Base-by-base conservation (phyloP, 2,797 vertebrate species). In the Parauchenoglanis punctatus region DNA sequence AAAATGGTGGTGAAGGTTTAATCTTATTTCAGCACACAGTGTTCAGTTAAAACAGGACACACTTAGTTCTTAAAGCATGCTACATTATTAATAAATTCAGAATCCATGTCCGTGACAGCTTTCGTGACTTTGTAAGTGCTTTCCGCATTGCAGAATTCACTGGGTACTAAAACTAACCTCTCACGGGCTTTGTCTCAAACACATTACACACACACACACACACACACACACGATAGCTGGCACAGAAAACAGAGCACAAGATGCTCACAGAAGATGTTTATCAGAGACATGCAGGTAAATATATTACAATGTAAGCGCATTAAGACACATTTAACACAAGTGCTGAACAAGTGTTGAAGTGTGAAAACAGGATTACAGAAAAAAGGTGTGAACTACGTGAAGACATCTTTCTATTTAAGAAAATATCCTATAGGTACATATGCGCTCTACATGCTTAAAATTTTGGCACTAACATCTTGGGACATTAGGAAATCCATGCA, bases 41-140 rank as follows among this genome's bases (percentile, higher is more conserved):
- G 4, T 35, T 59, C 56, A 15, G 77, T 81, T 59, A 59, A 61
- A 61, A 56, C 56, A 59, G 31, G 77, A 44, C 10, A 81, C 10
- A 61, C 59, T 59, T 40, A 25, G 35, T 7, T 44, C 15, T 59
- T 80, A 59, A 80, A 59, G 56, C 56, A 18, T 59, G 31, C 5
- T 80, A 80, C 11, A 80, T 80, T 59, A 44, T 44, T 81, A 61
- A 81, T 61, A 61, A 8, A 81, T 59, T 59, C 31, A 40, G 56
- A 80, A 80, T 61, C 58, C 58, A 61, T 15, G 10, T 59, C 56
- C 59, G 54, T 35, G 77, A 81, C 77, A 25, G 56, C 18, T 61
- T 63, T 63, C 3, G 1, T n/a, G 20, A 81, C 59, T 58, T 15
- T 61, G 20, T 61, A 56, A 81, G 78, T 81, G 40, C 31, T 46